Evolutionary conservation across 2,113 vertebrate genomes (phyloP).

Genomic region (Pandion haliaetus): DNA sequence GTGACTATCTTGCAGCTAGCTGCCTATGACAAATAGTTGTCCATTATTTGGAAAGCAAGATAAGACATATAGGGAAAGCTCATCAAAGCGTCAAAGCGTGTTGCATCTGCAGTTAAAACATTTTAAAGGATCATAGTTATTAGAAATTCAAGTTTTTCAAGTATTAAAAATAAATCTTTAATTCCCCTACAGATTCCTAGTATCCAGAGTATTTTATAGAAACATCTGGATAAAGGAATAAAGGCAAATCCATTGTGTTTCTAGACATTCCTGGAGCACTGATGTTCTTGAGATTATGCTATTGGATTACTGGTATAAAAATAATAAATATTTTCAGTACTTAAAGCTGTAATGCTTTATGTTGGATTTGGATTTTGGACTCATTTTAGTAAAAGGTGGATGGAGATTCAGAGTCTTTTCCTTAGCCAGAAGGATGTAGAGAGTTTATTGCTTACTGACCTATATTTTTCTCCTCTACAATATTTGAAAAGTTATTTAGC

Average conservation of each 20-base stretch:
- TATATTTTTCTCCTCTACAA: slow-evolving; percentile 65
- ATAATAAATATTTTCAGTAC: slow-evolving; percentile 82
- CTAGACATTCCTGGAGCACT: slow-evolving; percentile 73
- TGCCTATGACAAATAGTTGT: neutral
- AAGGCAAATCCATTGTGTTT: slow-evolving; percentile 70
- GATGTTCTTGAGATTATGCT: slow-evolving; percentile 78
- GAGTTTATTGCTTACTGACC: slow-evolving; percentile 76
- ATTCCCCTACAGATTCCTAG: slow-evolving; percentile 71
- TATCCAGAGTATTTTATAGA: slow-evolving; percentile 68
- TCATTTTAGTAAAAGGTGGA: slow-evolving; percentile 81
- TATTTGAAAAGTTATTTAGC: slow-evolving; percentile 72
- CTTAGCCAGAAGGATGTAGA: slow-evolving; percentile 66
- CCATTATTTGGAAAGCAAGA: neutral
- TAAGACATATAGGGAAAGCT: slow-evolving; percentile 7
- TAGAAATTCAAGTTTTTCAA: slow-evolving; percentile 75
- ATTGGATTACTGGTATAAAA: slow-evolving; percentile 78
- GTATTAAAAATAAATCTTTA: slow-evolving; percentile 80
- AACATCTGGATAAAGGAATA: slow-evolving; percentile 79
- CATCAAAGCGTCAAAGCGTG: slow-evolving; percentile 37
- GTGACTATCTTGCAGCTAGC: neutral
- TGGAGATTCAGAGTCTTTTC: slow-evolving; percentile 67
- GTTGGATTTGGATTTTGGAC: slow-evolving; percentile 79
- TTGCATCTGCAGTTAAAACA: slow-evolving; percentile 57
- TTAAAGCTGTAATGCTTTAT: slow-evolving; percentile 79
- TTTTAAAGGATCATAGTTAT: slow-evolving; percentile 69